Evolutionary conservation across 2,113 vertebrate species (phyloP).

Genomic region (Cathartes aura): DNA sequence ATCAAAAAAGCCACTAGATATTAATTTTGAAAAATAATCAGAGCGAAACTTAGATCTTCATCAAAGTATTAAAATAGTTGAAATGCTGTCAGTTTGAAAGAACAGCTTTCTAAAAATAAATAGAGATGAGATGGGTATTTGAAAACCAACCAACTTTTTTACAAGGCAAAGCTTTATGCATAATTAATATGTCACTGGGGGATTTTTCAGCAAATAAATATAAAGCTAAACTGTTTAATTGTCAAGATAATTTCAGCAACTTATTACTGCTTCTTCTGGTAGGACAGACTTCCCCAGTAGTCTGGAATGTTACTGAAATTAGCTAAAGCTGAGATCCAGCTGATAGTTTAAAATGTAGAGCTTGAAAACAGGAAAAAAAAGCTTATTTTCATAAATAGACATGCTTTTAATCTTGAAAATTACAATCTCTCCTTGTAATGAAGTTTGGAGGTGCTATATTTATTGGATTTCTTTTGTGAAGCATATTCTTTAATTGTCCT

Average conservation of each 20-base stretch:
- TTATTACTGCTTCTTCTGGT: constrained; percentile 15
- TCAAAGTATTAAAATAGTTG: neutral
- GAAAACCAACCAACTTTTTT: neutral
- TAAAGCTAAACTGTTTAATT: constrained; percentile 38
- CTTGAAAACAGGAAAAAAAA: neutral
- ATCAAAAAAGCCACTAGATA: neutral
- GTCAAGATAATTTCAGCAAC: constrained; percentile 7
- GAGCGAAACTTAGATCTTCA: neutral
- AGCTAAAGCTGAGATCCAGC: neutral
- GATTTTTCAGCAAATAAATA: constrained; percentile 43
- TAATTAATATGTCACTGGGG: constrained; percentile 44
- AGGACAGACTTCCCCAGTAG: neutral
- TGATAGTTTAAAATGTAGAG: neutral
- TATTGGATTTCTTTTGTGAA: neutral
- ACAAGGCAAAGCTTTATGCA: neutral
- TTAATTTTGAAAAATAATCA: neutral
- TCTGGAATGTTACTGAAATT: neutral
- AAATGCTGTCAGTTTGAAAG: neutral
- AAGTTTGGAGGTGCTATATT: neutral
- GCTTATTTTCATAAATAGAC: neutral
- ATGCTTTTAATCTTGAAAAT: neutral
- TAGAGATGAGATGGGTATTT: neutral
- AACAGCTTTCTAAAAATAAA: neutral
- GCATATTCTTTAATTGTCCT: neutral
- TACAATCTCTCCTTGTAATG: neutral